Base-by-base conservation (phyloP, 2,888 invertebrate genomes). In the Cheiracanthium punctorium region DNA sequence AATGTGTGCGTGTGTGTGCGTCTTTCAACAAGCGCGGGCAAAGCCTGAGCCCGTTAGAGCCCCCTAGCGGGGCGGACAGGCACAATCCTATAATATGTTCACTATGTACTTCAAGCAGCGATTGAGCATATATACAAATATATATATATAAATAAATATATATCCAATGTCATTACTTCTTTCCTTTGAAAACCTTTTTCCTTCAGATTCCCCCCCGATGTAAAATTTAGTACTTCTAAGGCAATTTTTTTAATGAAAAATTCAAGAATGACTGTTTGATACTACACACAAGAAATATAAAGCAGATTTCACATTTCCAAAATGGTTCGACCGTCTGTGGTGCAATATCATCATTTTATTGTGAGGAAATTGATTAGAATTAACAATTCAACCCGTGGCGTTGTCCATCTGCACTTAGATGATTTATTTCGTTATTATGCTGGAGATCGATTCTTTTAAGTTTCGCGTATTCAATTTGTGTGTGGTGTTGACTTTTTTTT, bases 81-180 rank as follows among this genome's bases (percentile, higher is more conserved):
- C 75, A 75, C 32, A 28, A 86, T 87, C 87, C 87, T 87, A 87
- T 87, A 87, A 71, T 69, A 81, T 87, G 87, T 87, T 87, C 87
- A 87, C 87, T 87, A 87, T 87, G 81, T 87, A 80, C 80, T 81
- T 77, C 43, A 71, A 87, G 43, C 80, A 74, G 79, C 71, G 80
- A 75, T 58, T 73, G 80, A 73, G 41, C 75, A 86, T 86, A 85
- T 85, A 37, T 10, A n/a, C n/a, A n/a, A n/a, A 37, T 37, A 37
- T 37, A 85, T 80, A 85, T 73, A 77, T 84, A 79, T 74, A 85
- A 79, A 74, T 79, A 77, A 85, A 85, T 85, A 85, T 85, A 85
- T 85, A 85, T 77, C 82, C 82, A 69, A 58, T 85, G 79, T 85
- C 79, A 79, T 64, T 69, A 79, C 37, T 69, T 79, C 77, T 84